phyloP scores from a whole-genome alignment of 1,140 invertebrate genomes.

The Micrasema minimum region DNA sequence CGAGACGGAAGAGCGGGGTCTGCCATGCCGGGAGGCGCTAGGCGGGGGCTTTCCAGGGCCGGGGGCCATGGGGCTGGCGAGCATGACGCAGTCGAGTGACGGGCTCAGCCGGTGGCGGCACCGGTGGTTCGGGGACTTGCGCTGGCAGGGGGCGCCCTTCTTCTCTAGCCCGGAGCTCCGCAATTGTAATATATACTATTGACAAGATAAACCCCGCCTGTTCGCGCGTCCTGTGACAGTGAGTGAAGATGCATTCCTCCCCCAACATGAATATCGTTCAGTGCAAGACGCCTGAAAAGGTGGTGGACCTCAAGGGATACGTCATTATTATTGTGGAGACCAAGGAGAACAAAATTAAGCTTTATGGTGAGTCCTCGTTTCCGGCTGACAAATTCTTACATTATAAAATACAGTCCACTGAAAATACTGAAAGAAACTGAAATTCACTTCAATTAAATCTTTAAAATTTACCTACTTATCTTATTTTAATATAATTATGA shows the following conservation, averaged over 20 bases:
- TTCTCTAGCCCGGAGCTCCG: too few relatives aligned
- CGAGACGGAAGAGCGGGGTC: constrained; percentile 21
- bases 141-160: constrained; percentile 9
- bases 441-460: too few relatives aligned
- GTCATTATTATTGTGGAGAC: constrained; percentile 95
- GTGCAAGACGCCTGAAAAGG: constrained; percentile 60
- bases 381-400: too few relatives aligned
- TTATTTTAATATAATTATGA: too few relatives aligned
- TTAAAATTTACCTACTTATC: too few relatives aligned
- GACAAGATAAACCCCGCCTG: too few relatives aligned
- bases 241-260: constrained; percentile 24
- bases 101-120: constrained; percentile 39
- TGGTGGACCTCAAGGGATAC: constrained; percentile 95
- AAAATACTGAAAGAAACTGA: too few relatives aligned
- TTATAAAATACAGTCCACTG: too few relatives aligned
- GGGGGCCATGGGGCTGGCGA: constrained; percentile 13
- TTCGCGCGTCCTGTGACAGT: constrained; percentile 1
- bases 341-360: constrained; percentile 92
- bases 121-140: constrained; percentile 38
- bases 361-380: constrained; percentile 84
- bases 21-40: neutral
- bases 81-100: constrained; percentile 50
- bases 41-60: neutral
- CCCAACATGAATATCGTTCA: constrained; percentile 66
- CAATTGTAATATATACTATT: too few relatives aligned